A percentile compares a stretch with the other conserved stretches of the same genome.
Evolutionary conservation across 2,113 vertebrate species (phyloP).

Genomic region (Athene cunicularia): DNA sequence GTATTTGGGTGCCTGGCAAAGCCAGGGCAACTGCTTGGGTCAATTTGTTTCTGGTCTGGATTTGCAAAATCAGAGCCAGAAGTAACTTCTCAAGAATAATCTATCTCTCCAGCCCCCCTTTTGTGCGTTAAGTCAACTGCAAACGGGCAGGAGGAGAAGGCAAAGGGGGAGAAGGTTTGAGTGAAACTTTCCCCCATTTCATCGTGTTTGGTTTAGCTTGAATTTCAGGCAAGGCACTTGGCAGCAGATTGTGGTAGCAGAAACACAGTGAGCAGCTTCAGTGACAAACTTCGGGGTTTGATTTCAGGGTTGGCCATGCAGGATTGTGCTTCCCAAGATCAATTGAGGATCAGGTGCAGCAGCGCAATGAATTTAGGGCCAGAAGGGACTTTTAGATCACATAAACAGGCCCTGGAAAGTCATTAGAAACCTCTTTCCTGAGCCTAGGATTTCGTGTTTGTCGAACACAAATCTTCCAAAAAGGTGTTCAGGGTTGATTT

Average conservation of each 20-base stretch:
- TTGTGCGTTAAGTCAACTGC: not conserved
- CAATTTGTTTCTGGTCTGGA: not conserved
- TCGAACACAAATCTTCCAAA: slow-evolving; percentile 37
- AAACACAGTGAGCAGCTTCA: rapidly evolving
- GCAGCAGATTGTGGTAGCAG: not conserved
- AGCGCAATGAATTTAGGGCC: not conserved
- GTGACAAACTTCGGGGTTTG: not conserved
- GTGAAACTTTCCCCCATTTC: not conserved
- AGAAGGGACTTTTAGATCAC: slow-evolving; percentile 49
- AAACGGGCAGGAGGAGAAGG: not conserved
- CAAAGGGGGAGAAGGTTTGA: not conserved
- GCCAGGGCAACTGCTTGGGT: not conserved
- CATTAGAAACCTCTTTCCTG: slow-evolving; percentile 19
- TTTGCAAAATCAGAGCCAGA: not conserved
- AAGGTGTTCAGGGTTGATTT: slow-evolving; percentile 46
- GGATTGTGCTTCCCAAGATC: not conserved
- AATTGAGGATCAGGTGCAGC: not conserved
- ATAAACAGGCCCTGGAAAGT: slow-evolving; percentile 10
- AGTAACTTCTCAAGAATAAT: not conserved
- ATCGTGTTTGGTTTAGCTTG: not conserved
- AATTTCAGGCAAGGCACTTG: not conserved
- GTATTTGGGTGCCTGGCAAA: not conserved
- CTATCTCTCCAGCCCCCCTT: not conserved
- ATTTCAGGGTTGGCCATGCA: not conserved
- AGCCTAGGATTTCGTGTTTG: slow-evolving; percentile 37